Evolutionary conservation across 1,140 invertebrate genomes (phyloP).

Genomic region (Epicauta chinensis): DNA sequence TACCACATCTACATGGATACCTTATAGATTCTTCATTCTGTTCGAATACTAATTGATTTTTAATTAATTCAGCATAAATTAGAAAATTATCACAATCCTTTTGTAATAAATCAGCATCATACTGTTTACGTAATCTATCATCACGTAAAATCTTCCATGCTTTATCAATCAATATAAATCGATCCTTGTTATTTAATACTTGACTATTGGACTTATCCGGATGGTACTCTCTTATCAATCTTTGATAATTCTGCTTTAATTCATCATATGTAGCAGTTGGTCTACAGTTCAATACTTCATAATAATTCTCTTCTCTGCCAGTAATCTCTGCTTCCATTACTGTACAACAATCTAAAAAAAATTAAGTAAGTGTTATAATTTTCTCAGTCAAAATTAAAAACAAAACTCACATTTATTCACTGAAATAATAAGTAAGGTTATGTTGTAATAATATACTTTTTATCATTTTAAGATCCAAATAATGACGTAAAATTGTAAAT

Average conservation of each 20-base stretch:
- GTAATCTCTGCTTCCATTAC: too few species aligned
- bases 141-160: conserved; percentile 58
- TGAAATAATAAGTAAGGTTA: too few species aligned
- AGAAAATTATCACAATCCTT: conserved; percentile 45
- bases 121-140: conserved; percentile 47
- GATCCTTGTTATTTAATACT: conserved; percentile 26
- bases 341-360: too few species aligned
- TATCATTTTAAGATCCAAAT: too few species aligned
- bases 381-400: too few species aligned
- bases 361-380: too few species aligned
- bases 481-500: too few species aligned
- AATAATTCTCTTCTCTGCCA: conserved; percentile 46
- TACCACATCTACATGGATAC: conserved; percentile 60
- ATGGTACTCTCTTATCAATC: conserved; percentile 52
- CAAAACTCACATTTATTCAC: too few species aligned
- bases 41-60: conserved; percentile 47
- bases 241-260: conserved; percentile 57
- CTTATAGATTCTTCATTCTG: conserved; percentile 40
- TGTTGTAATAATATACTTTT: too few species aligned
- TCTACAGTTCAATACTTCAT: conserved; percentile 52
- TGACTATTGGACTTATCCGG: conserved; percentile 52
- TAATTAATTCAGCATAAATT: conserved; percentile 51
- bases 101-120: conserved; percentile 51
- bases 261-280: conserved; percentile 50
- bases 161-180: conserved; percentile 52